Conservation (phyloP, 2,888 invertebrate species). For the Tetranychus piercei region DNA sequence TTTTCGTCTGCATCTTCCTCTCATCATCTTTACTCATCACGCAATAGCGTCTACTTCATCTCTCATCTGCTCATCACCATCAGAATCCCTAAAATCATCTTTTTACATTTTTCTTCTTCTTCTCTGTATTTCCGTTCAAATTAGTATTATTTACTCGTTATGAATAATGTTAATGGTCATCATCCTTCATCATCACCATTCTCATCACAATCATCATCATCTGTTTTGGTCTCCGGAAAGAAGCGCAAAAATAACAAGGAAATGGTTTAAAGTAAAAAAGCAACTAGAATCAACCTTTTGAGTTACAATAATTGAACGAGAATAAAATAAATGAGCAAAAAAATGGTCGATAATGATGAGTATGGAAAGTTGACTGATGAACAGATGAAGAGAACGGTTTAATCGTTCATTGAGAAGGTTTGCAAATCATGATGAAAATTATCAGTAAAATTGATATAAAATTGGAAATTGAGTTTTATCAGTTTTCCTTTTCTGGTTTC, state of each 20-base stretch:
- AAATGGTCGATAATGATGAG: not conserved
- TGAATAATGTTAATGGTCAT: not conserved
- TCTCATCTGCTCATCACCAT: slow-evolving; percentile 8
- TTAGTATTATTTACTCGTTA: not conserved
- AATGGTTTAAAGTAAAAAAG: not conserved
- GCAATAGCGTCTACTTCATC: not conserved
- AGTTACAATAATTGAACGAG: too few relatives aligned
- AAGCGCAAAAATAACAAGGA: not conserved
- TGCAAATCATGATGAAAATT: too few relatives aligned
- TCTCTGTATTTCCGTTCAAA: not conserved
- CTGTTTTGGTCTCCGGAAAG: not conserved
- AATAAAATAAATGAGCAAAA: not conserved
- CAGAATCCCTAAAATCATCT: not conserved
- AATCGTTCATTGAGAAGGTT: too few relatives aligned
- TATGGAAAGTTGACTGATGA: too few relatives aligned
- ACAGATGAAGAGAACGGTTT: too few relatives aligned
- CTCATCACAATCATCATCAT: not conserved
- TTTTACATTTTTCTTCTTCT: not conserved
- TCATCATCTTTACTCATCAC: too few relatives aligned
- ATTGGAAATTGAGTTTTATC: too few relatives aligned
- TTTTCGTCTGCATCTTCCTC: not conserved
- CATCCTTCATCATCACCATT: not conserved
- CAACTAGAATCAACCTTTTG: not conserved
- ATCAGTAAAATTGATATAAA: too few relatives aligned
- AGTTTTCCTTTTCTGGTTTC: too few relatives aligned